Conservation (phyloP, 1,140 invertebrate genomes). For the Notospermus geniculatus region DNA sequence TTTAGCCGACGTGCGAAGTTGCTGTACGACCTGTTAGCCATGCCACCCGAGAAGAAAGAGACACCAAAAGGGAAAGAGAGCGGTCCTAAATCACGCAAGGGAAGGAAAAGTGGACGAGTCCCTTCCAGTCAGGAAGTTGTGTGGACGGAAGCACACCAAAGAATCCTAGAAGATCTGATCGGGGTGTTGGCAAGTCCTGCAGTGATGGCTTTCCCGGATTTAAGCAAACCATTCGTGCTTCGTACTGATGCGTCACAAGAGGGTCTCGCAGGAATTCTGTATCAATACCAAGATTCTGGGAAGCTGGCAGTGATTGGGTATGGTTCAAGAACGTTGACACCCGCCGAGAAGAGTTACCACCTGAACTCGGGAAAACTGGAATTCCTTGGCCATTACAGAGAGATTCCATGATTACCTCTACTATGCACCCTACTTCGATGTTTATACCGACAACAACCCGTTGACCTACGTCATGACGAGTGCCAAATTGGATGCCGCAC, state of each 20-base stretch:
- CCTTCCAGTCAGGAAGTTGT: constrained; percentile 9
- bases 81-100: constrained; percentile 12
- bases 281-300: constrained; percentile 36
- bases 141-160: constrained; percentile 18
- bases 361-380: constrained; percentile 24
- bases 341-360: constrained; percentile 22
- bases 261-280: constrained; percentile 53
- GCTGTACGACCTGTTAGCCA: constrained; percentile 20
- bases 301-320: constrained; percentile 29
- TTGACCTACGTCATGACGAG: constrained; percentile 15
- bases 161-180: constrained; percentile 30
- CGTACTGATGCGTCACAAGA: constrained; percentile 55
- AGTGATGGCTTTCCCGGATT: constrained; percentile 42
- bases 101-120: background rate
- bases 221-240: constrained; percentile 45
- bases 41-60: constrained; percentile 28
- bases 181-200: constrained; percentile 30
- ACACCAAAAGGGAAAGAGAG: background rate
- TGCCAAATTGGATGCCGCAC: constrained; percentile 20
- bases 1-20: constrained; percentile 30
- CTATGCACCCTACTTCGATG: constrained; percentile 13
- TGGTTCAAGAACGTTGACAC: constrained; percentile 23
- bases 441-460: constrained; percentile 20
- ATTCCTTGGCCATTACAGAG: constrained; percentile 17
- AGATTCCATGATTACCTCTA: constrained; percentile 20